A percentile compares a stretch with the other conserved stretches of the same genome.
Evolutionary conservation across 1,140 invertebrate genomes (phyloP).

Genomic region (Conopomorpha cramerella): DNA sequence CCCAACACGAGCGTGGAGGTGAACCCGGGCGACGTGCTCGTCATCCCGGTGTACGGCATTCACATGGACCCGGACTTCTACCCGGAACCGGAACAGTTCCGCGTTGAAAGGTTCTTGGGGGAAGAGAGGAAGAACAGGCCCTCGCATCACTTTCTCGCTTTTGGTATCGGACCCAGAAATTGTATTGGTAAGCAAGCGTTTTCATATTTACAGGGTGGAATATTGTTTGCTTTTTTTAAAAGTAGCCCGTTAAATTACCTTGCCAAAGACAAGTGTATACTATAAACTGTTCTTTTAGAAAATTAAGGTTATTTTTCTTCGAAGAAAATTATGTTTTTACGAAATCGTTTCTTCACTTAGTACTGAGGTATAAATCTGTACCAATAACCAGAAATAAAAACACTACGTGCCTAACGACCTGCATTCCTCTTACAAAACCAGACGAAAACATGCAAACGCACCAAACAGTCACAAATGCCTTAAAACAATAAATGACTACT

Average conservation of each 20-base stretch:
- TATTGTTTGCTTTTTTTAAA: not conserved
- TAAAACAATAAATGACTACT: not conserved
- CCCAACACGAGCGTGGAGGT: constrained; percentile 44
- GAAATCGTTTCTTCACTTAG: too few species aligned
- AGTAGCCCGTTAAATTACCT: too few species aligned
- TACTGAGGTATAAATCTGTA: too few species aligned
- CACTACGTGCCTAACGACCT: too few species aligned
- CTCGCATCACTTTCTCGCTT: constrained; percentile 67
- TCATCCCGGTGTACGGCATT: constrained; percentile 56
- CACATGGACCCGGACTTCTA: constrained; percentile 65
- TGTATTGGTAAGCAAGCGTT: constrained; percentile 68
- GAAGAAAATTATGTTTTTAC: not conserved
- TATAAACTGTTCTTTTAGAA: not conserved
- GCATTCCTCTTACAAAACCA: too few species aligned
- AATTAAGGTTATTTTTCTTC: not conserved
- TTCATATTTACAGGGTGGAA: not conserved
- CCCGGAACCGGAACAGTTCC: constrained; percentile 61
- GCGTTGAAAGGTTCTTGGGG: constrained; percentile 64
- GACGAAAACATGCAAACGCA: too few species aligned
- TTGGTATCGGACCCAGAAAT: constrained; percentile 73
- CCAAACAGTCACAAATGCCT: too few species aligned
- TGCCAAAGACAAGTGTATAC: not conserved
- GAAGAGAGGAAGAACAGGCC: constrained; percentile 51
- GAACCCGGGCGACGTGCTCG: constrained; percentile 38
- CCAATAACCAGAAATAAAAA: too few species aligned